Evolutionary conservation across 2,888 invertebrate genomes (phyloP).

Genomic region (Kuschelorhynchus macadamiae): DNA sequence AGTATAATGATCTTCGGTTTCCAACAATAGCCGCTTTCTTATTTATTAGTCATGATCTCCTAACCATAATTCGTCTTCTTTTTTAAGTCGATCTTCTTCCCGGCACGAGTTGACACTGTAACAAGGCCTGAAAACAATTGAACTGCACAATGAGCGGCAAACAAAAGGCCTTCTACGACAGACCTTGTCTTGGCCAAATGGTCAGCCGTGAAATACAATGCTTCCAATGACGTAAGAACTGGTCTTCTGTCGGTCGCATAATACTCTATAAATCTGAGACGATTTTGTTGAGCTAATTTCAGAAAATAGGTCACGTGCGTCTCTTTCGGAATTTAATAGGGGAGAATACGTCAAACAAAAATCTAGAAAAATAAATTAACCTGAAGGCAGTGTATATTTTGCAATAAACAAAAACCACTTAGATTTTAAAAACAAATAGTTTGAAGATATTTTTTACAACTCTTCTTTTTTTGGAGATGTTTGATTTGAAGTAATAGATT

Average conservation of each 20-base stretch:
- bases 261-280: conserved; percentile 14
- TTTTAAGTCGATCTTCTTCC: conserved; percentile 28
- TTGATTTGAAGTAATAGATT: too few relatives aligned
- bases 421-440: too few relatives aligned
- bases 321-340: too few relatives aligned
- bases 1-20: conserved; percentile 27
- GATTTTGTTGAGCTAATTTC: too few relatives aligned
- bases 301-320: too few relatives aligned
- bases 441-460: too few relatives aligned
- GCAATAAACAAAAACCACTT: too few relatives aligned
- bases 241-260: conserved; percentile 25
- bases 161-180: conserved; percentile 43
- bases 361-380: too few relatives aligned
- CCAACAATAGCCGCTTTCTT: conserved; percentile 39
- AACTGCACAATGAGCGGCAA: conserved; percentile 45
- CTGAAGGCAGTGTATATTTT: too few relatives aligned
- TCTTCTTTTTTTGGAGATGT: too few relatives aligned
- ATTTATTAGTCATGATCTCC: conserved; percentile 36
- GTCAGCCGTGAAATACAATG: conserved; percentile 40
- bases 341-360: too few relatives aligned
- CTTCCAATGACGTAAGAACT: conserved; percentile 32
- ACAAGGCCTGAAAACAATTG: conserved; percentile 46
- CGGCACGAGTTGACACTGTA: conserved; percentile 47
- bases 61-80: conserved; percentile 36
- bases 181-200: conserved; percentile 38